phyloP scores from a whole-genome alignment of 1,140 invertebrate species.

The Monochamus saltuarius region DNA sequence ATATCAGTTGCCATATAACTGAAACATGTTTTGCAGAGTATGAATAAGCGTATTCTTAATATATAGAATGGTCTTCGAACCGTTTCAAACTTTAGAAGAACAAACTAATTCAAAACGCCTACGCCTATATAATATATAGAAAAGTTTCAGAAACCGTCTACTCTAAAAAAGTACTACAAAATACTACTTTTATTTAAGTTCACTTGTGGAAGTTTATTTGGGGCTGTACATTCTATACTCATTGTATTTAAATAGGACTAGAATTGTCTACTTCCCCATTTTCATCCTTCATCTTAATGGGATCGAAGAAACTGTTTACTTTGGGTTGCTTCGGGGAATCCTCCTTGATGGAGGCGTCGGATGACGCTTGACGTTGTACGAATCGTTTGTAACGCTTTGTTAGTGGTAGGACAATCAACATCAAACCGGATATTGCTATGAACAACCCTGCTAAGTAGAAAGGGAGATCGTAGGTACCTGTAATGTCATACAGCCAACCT shows the following conservation, averaged over 20 bases:
- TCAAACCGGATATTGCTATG: conserved; percentile 78
- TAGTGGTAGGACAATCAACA: conserved; percentile 69
- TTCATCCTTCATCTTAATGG: conserved; percentile 19
- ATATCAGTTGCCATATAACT: not conserved
- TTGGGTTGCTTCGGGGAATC: conserved; percentile 30
- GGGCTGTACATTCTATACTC: no score
- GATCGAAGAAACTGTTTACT: conserved; percentile 22
- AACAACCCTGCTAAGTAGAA: conserved; percentile 86
- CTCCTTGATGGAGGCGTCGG: conserved; percentile 24
- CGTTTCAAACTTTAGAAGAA: no score
- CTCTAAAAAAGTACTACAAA: conserved; percentile 4
- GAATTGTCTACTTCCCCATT: conserved; percentile 11
- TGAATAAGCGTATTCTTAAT: not conserved
- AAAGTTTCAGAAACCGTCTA: no score
- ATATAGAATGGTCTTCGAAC: not conserved
- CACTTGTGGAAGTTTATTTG: conserved; percentile 17
- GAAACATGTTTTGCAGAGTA: no score
- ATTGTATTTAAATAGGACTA: conserved; percentile 17
- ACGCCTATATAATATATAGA: not conserved
- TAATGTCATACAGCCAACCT: conserved; percentile 81
- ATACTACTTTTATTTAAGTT: conserved; percentile 20
- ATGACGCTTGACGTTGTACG: conserved; percentile 34
- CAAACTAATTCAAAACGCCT: conserved; percentile 2
- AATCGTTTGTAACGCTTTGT: conserved; percentile 53
- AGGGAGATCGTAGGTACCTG: conserved; percentile 76